Percentiles rank a stretch among this genome's conserved stretches.
Evolutionary conservation across 2,113 vertebrate genomes (phyloP).

Genomic region (Salvelinus alpinus): DNA sequence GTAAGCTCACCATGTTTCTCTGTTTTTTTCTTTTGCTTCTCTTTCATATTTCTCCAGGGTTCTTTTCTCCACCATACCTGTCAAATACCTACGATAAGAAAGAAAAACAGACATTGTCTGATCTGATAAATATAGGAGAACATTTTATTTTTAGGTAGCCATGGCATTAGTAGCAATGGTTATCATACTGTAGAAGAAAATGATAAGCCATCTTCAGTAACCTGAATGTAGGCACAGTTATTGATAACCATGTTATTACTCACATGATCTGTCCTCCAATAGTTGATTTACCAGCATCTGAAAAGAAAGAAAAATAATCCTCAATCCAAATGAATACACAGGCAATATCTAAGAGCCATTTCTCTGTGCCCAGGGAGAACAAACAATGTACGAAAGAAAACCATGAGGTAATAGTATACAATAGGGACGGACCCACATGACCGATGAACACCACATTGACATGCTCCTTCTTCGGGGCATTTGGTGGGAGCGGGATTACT

Average conservation of each 20-base stretch:
- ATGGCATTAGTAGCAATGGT: not conserved
- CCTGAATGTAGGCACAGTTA: not conserved
- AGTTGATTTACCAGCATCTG: conserved; percentile 98
- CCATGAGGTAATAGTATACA: not conserved
- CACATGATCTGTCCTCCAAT: conserved; percentile 99
- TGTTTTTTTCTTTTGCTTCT: conserved; percentile 99
- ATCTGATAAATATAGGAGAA: not conserved
- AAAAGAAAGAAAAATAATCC: not conserved
- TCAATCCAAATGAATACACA: not conserved
- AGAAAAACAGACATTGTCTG: not conserved
- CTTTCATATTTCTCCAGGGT: conserved; percentile 99
- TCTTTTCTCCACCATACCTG: conserved; percentile 99
- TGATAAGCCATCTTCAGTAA: not conserved
- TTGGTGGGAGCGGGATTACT: conserved; percentile 81
- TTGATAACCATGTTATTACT: conserved; percentile 56
- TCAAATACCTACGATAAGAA: conserved; percentile 85
- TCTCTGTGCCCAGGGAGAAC: too few species aligned
- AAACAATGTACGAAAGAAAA: not conserved
- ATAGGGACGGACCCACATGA: conserved; percentile 86
- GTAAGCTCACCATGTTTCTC: conserved; percentile 93
- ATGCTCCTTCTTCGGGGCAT: conserved; percentile 96
- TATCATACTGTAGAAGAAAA: not conserved
- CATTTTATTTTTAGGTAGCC: not conserved
- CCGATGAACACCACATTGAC: conserved; percentile 99
- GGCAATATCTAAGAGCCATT: not conserved